Evolutionary conservation across 30 jellyfish, hydroid and myxozoan species (phyloP).

Genomic region (Sanderia malayensis): DNA sequence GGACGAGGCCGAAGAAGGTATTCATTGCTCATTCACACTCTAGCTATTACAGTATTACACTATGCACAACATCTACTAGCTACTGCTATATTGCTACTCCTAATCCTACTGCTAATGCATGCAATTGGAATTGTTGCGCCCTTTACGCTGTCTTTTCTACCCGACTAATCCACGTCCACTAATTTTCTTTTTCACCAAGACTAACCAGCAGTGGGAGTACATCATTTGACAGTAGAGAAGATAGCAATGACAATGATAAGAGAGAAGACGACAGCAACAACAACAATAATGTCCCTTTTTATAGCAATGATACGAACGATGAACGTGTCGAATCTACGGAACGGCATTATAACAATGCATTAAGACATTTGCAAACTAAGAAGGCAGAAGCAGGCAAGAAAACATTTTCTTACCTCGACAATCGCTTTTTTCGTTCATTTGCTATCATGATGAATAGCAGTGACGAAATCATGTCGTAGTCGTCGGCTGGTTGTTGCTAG

Average conservation of each 20-base stretch:
- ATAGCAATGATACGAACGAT: background rate
- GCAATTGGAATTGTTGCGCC: too few relatives aligned
- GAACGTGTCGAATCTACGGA: background rate
- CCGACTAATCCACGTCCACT: too few relatives aligned
- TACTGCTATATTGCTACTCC: too few relatives aligned
- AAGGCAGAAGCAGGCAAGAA: conserved; percentile 65
- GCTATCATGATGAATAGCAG: too few relatives aligned
- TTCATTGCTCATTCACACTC: too few relatives aligned
- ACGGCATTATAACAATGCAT: conserved; percentile 20
- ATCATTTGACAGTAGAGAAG: conserved; percentile 14
- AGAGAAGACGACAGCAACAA: background rate
- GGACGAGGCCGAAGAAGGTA: conserved; percentile 70
- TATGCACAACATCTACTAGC: too few relatives aligned
- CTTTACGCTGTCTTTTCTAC: too few relatives aligned
- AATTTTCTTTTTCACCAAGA: background rate
- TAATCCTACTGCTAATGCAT: too few relatives aligned
- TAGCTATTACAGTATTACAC: too few relatives aligned
- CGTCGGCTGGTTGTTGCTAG: too few relatives aligned
- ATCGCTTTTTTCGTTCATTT: too few relatives aligned
- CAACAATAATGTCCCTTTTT: background rate
- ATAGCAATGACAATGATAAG: background rate
- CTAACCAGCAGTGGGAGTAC: conserved; percentile 45
- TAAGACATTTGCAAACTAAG: conserved; percentile 38
- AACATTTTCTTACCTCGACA: background rate
- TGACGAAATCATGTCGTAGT: too few relatives aligned